Percentiles rank a stretch among this genome's conserved stretches.
Evolutionary conservation across 1,140 invertebrate genomes (phyloP).

Genomic region (Heliothis virescens): DNA sequence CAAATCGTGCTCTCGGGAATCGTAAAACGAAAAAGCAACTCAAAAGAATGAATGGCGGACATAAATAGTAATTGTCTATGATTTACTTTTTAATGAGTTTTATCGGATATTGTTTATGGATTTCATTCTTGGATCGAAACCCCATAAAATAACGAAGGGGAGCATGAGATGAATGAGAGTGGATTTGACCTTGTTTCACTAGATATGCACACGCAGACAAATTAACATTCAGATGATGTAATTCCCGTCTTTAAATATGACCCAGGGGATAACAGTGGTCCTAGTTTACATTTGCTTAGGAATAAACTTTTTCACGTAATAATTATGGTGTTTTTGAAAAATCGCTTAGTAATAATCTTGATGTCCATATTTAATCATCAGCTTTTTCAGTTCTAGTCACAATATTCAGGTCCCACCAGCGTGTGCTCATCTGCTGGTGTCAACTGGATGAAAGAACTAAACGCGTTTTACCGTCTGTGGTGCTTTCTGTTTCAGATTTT

Average conservation of each 20-base stretch:
- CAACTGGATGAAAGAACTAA: not conserved
- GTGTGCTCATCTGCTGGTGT: not conserved
- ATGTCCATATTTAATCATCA: too few species aligned
- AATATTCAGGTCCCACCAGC: too few species aligned
- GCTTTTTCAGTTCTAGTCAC: too few species aligned
- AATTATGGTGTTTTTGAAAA: too few species aligned
- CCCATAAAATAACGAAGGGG: not conserved
- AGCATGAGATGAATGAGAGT: not conserved
- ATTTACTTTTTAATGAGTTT: constrained; percentile 62
- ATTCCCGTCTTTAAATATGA: too few species aligned
- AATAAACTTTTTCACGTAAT: too few species aligned
- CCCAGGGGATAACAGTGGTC: not conserved
- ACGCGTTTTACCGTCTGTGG: not conserved
- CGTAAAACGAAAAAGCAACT: constrained; percentile 86
- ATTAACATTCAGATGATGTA: too few species aligned
- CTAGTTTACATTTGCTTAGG: not conserved
- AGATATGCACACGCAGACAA: not conserved
- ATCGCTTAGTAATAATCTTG: too few species aligned
- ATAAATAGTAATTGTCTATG: constrained; percentile 86
- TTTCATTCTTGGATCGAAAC: constrained; percentile 31
- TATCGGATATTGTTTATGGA: constrained; percentile 60
- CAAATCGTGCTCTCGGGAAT: constrained; percentile 81
- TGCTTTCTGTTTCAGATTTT: too few species aligned
- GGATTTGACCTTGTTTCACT: not conserved
- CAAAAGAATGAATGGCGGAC: constrained; percentile 85